Base-by-base conservation (phyloP, 1,140 invertebrate genomes). In the Musca domestica region DNA sequence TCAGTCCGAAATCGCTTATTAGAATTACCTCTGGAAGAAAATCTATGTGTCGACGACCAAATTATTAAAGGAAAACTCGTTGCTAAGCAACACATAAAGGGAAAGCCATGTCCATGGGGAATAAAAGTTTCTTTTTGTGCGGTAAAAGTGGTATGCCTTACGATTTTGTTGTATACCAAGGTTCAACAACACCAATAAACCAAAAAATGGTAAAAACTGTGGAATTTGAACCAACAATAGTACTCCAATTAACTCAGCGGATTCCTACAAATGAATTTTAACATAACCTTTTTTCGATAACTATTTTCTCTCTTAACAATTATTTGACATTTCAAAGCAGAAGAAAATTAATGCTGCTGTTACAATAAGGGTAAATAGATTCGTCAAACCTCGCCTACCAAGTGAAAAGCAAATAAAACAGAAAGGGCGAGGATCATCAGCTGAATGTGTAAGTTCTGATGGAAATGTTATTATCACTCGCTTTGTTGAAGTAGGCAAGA, bases 341-440 rank as follows among this genome's bases (percentile, higher is more conserved):
- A n/a, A n/a, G n/a, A n/a, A n/a, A n/a, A n/a, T n/a, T n/a, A n/a
- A n/a, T n/a, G n/a, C n/a, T n/a, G n/a, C n/a, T n/a, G n/a, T n/a
- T n/a, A n/a, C n/a, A n/a, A n/a, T n/a, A n/a, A n/a, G n/a, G n/a
- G n/a, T n/a, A n/a, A 64, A 64, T 23, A 64, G 63, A 64, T 64
- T n/a, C n/a, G n/a, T 41, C 5, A 64, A 64, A 47, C 63, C 63
- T 25, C 30, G 46, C 30, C 63, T 64, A 19, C 63, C 63, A 30
- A 64, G 14, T 23, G 63, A 64, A 48, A 64, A 64, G 19, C 34
- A 64, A 64, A 64, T 41, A 20, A 64, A 64, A 64, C 34, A 15
- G n/a, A 64, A 27, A 64, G 61, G 61, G 25, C 63, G 63, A 64
- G 63, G 63, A 48, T 46, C 34, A 47, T 27, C 41, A 22, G 34